Base-by-base conservation (phyloP, 2,113 vertebrate species). In the Dipodomys merriami region DNA sequence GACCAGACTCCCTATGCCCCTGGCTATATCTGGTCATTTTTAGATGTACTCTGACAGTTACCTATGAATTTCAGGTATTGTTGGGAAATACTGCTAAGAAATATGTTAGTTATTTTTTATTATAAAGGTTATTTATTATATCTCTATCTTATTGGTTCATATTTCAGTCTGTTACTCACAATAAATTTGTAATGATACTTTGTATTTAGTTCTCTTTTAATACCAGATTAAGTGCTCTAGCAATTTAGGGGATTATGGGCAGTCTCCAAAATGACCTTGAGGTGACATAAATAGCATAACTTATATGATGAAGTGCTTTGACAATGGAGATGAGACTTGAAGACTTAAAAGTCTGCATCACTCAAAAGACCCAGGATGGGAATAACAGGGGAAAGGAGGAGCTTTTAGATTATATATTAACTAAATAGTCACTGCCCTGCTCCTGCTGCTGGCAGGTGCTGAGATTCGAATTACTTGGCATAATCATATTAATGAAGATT, bases 401-500 rank as follows among this genome's bases (percentile, higher is more conserved):
- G 5, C 23, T 23, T 68, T 83, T 72, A 86, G n/a, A 72, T 62
- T 25, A n/a, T 33, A 67, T 19, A 20, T 46, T 27, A 20, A 91
- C 29, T 73, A 64, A 82, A 88, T 7, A 49, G 76, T 71, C 30
- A 16, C 12, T 57, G 12, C 69, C n/a, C 68, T 77, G 53, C 12
- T 35, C 25, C 22, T 2, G 76, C 68, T 67, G 2, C 69, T 60
- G 86, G 53, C 88, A 96, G 95, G 49, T 95, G 83, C 83, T 91
- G 64, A 46, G 78, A 90, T 88, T 86, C 62, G 80, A 91, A 82
- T 39, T 39, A 80, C 91, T 93, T 83, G 86, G 74, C 92, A 97
- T 98, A 99, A 99, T 99, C 98, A 98, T 97, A 98, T 99, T 99
- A 99, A 88, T 60, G 94, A 97, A 98, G 98, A 99, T 99, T 98